Evolutionary conservation across 2,888 invertebrate species (phyloP).

Genomic region (Odontocolon sp.): DNA sequence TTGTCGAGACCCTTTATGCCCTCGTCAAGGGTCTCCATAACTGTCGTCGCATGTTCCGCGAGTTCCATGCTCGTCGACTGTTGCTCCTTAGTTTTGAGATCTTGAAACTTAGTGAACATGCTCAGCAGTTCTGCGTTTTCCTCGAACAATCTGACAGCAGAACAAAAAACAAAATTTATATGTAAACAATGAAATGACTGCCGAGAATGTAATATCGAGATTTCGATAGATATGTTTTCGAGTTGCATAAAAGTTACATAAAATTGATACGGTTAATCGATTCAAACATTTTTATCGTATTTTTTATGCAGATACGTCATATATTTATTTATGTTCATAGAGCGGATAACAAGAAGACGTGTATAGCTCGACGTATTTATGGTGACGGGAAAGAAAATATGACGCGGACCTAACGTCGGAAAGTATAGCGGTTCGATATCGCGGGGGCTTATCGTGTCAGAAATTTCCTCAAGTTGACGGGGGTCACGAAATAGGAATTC

Average conservation of each 20-base stretch:
- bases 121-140: slow-evolving; percentile 90
- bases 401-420: not conserved
- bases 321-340: slow-evolving; percentile 18
- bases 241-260: no score
- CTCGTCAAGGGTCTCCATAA: slow-evolving; percentile 94
- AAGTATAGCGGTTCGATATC: slow-evolving; percentile 3
- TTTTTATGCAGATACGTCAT: not conserved
- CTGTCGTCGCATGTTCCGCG: slow-evolving; percentile 93
- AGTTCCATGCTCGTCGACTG: slow-evolving; percentile 91
- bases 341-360: not conserved
- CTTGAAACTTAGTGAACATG: slow-evolving; percentile 91
- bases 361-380: slow-evolving; percentile 14
- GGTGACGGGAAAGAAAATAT: slow-evolving; percentile 5
- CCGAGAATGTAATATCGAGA: no score
- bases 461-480: not conserved
- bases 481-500: slow-evolving; percentile 3
- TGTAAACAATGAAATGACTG: no score
- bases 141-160: slow-evolving; percentile 88
- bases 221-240: no score
- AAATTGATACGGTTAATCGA: not conserved
- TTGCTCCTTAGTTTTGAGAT: slow-evolving; percentile 90
- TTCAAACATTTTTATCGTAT: not conserved
- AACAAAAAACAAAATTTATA: not conserved
- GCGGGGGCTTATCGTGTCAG: slow-evolving; percentile 10
- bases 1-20: slow-evolving; percentile 93